These are phyloP conservation scores for Epiperipatus broadwayi DNA, from an alignment of 2,888 invertebrate genomes.

Conservation along the genomic window DNA sequence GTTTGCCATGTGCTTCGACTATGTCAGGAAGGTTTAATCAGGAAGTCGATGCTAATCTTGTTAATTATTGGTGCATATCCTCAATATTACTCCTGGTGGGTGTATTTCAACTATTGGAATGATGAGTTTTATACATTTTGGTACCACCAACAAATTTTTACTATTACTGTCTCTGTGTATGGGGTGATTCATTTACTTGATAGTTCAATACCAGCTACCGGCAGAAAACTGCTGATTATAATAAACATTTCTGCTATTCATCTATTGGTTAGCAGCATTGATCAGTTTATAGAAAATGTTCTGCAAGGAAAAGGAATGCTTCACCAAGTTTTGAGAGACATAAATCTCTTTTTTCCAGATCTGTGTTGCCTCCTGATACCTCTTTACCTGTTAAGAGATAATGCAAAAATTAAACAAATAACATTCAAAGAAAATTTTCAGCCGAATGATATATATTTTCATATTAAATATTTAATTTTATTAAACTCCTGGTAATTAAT, in stretches of 20 bases:
- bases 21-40: slow-evolving; percentile 34
- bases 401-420: too few species aligned
- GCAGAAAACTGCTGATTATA: slow-evolving; percentile 38
- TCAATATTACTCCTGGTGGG: slow-evolving; percentile 49
- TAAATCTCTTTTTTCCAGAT: slow-evolving; percentile 47
- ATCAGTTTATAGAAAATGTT: slow-evolving; percentile 45
- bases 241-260: slow-evolving; percentile 41
- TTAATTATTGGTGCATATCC: slow-evolving; percentile 43
- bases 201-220: slow-evolving; percentile 34
- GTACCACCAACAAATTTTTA: slow-evolving; percentile 46
- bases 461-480: too few species aligned
- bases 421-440: too few species aligned
- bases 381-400: too few species aligned
- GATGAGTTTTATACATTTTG: slow-evolving; percentile 48
- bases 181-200: slow-evolving; percentile 39
- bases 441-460: too few species aligned
- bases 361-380: slow-evolving; percentile 42
- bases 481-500: too few species aligned
- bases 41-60: slow-evolving; percentile 42
- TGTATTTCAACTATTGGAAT: slow-evolving; percentile 47
- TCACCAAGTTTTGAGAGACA: slow-evolving; percentile 43
- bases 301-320: slow-evolving; percentile 42
- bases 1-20: slow-evolving; percentile 37
- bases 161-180: slow-evolving; percentile 39
- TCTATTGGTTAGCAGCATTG: slow-evolving; percentile 41